Percentiles rank a stretch among this genome's conserved stretches.
phyloP scores from a whole-genome alignment of 2,888 invertebrate genomes.

The Celastrina argiolus region DNA sequence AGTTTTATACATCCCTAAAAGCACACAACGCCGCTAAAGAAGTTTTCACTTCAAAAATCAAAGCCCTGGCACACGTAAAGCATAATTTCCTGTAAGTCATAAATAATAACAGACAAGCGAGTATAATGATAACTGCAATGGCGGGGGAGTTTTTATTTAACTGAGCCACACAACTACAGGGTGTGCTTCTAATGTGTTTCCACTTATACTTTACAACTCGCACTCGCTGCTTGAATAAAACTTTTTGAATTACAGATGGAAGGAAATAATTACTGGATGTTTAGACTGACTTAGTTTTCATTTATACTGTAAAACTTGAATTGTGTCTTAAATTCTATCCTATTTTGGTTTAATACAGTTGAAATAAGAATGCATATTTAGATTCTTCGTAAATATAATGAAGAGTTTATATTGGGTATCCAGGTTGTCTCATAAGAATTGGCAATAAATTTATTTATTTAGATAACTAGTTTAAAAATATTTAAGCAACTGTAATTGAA shows the following conservation, averaged over 20 bases:
- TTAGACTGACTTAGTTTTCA: background rate
- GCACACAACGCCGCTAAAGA: no score
- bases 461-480: no score
- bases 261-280: background rate
- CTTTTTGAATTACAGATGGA: background rate
- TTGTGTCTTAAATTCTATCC: background rate
- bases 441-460: no score
- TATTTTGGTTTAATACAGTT: no score
- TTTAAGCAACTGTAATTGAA: background rate
- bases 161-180: background rate
- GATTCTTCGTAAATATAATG: no score
- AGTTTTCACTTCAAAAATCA: no score
- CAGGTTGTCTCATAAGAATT: no score
- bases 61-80: background rate
- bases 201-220: background rate
- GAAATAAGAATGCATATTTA: no score
- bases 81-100: background rate
- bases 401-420: no score
- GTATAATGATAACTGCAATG: conserved; percentile 1
- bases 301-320: background rate
- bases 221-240: background rate
- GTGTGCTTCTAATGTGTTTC: background rate
- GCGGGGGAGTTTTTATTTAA: background rate
- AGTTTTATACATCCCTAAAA: no score
- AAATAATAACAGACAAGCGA: conserved; percentile 3